Conservation (phyloP, 2,113 vertebrate species). For the Hippolais icterina region DNA sequence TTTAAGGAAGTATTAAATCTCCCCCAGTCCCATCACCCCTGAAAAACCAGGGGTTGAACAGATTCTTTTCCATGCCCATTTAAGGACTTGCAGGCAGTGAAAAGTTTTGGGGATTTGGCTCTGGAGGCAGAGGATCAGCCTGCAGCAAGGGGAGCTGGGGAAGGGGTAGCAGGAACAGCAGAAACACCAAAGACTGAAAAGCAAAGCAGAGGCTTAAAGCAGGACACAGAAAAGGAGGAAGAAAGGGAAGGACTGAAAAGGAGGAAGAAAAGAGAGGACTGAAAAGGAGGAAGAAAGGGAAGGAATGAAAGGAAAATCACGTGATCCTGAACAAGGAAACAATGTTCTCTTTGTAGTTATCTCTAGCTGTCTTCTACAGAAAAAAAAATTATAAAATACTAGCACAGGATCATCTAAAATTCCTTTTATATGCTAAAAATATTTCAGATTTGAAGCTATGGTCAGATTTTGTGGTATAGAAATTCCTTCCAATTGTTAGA, state of each 20-base stretch:
- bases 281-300: neutral
- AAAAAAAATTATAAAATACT: neutral
- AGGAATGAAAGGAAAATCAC: slow-evolving; percentile 32
- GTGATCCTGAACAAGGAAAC: slow-evolving; percentile 26
- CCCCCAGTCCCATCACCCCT: too few relatives aligned
- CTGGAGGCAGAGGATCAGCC: neutral
- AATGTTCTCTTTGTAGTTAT: slow-evolving; percentile 8
- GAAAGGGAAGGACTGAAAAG: neutral
- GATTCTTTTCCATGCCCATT: too few relatives aligned
- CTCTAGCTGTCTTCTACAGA: neutral
- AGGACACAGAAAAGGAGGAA: neutral
- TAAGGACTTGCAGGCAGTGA: neutral
- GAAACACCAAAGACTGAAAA: neutral
- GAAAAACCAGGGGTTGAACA: too few relatives aligned
- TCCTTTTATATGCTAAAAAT: neutral
- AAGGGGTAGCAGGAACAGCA: neutral
- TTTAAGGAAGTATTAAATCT: too few relatives aligned
- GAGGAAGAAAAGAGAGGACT: neutral
- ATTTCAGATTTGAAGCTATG: neutral
- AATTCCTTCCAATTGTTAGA: neutral
- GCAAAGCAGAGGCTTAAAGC: slow-evolving; percentile 10
- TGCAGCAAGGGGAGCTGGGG: neutral
- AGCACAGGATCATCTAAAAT: neutral
- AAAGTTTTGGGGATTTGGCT: neutral
- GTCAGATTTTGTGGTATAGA: neutral